Percentiles rank a stretch among this genome's conserved stretches.
phyloP scores from a whole-genome alignment of 2,888 invertebrate species.

The Sicus ferrugineus region DNA sequence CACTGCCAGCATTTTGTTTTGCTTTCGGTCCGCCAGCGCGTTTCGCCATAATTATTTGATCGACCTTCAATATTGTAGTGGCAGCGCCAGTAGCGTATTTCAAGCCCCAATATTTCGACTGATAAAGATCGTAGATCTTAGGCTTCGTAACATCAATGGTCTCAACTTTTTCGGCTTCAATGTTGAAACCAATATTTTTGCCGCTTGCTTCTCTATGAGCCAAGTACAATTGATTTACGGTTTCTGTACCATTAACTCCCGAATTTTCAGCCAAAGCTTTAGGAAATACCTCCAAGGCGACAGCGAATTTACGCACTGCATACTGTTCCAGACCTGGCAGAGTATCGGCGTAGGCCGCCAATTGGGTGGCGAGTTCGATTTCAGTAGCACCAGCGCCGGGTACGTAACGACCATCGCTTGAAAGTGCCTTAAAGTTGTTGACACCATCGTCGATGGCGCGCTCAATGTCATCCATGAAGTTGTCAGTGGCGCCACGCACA shows the following conservation, averaged over 20 bases:
- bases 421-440: conserved; percentile 94
- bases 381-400: conserved; percentile 97
- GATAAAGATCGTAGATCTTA: conserved; percentile 83
- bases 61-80: conserved; percentile 89
- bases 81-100: conserved; percentile 96
- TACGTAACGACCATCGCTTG: conserved; percentile 77
- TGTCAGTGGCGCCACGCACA: conserved; percentile 94
- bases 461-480: conserved; percentile 99
- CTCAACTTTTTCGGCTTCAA: conserved; percentile 78
- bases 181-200: conserved; percentile 84
- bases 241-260: conserved; percentile 86
- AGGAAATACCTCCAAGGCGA: conserved; percentile 88
- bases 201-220: conserved; percentile 86
- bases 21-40: conserved; percentile 95
- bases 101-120: conserved; percentile 90
- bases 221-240: conserved; percentile 87
- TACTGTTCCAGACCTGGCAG: conserved; percentile 96
- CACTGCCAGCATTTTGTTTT: conserved; percentile 72
- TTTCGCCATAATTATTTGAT: conserved; percentile 99
- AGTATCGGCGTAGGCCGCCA: conserved; percentile 88
- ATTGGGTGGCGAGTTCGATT: conserved; percentile 88
- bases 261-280: conserved; percentile 94
- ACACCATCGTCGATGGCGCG: conserved; percentile 98
- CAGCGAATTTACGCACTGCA: conserved; percentile 91
- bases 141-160: conserved; percentile 79